Evolutionary conservation across 2,797 vertebrate species (phyloP).

Genomic region (Cyprinodon diabolis): DNA sequence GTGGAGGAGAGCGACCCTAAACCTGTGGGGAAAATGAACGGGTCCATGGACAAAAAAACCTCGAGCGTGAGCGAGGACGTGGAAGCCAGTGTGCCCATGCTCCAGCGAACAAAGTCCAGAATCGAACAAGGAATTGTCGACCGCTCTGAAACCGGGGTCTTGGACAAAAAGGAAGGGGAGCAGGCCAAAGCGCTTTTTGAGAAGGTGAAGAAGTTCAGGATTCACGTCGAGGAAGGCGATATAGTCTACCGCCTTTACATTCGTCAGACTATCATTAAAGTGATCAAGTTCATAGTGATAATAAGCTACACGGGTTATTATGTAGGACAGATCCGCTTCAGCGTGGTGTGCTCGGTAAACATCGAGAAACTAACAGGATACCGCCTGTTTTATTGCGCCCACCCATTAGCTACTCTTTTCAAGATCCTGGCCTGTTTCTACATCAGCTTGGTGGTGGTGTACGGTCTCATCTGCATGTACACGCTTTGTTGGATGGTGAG

Average conservation of each 20-base stretch:
- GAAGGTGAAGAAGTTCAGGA: slow-evolving; percentile 98
- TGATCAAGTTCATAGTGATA: slow-evolving; percentile 94
- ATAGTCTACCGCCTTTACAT: slow-evolving; percentile 96
- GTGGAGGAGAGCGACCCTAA: slow-evolving; percentile 96
- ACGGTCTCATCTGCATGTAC: slow-evolving; percentile 97
- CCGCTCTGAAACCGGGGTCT: slow-evolving; percentile 91
- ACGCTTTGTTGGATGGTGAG: slow-evolving; percentile 97
- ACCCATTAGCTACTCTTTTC: slow-evolving; percentile 95
- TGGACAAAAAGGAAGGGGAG: slow-evolving; percentile 98
- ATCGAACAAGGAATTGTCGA: slow-evolving; percentile 97
- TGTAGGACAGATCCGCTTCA: slow-evolving; percentile 89
- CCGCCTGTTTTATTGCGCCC: slow-evolving; percentile 91
- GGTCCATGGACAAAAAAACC: slow-evolving; percentile 91
- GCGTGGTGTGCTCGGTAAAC: slow-evolving; percentile 89
- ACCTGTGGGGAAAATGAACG: slow-evolving; percentile 91
- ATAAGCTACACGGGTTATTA: slow-evolving; percentile 95
- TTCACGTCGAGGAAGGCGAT: slow-evolving; percentile 96
- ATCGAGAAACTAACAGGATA: slow-evolving; percentile 95
- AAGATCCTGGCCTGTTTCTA: slow-evolving; percentile 98
- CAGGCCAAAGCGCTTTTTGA: slow-evolving; percentile 98
- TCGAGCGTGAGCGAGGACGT: slow-evolving; percentile 93
- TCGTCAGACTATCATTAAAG: slow-evolving; percentile 97
- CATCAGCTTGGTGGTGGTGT: slow-evolving; percentile 93
- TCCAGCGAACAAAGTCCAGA: slow-evolving; percentile 93
- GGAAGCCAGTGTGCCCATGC: slow-evolving; percentile 96